Base-by-base conservation (phyloP, 1,140 invertebrate species). In the Pomacea maculata region DNA sequence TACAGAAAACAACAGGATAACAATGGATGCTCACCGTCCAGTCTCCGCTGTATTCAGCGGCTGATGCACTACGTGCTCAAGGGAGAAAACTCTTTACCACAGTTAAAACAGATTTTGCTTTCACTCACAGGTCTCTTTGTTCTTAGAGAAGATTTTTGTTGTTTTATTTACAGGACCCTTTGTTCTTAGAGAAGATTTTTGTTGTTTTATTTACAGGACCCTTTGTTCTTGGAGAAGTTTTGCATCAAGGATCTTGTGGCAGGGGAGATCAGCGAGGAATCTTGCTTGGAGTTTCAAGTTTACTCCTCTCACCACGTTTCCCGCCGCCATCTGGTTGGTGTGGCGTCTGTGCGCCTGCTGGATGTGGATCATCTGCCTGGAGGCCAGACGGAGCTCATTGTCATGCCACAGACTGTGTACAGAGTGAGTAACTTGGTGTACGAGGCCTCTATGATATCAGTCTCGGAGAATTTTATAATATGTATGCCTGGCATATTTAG, bases 221-320 rank as follows among this genome's bases (percentile, higher is more conserved):
- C 88, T 14, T 86, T 89, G 34, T 89, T 89, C 80, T 82, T 89
- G n/a, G 88, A 89, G 71, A 89, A 89, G 78, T 89, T 89, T 77
- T 82, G 84, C 57, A 89, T 89, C 78, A 86, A 84, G 79, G 88
- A 89, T 67, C 71, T 89, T n/a, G 81, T 84, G 21, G 82, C 86
- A 64, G 84, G 80, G 65, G 88, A 89, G 29, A 82, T 88, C 63
- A 85, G 75, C 29, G 88, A 89, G 45, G 86, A 86, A 52, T 84
- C 85, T 15, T 86, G 85, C 34, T 76, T 89, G 29, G 88, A 89
- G 84, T 89, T 89, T 75, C 88, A 89, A 80, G 86, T 89, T 25
- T 89, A 89, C 80, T 89, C 88, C 14, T 87, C 88, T 17, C 87
- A 89, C 82, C 86, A 87, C 68, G 86, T 88, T 15, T 85, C 86